These are phyloP conservation scores for Fistularia commersonii DNA, from an alignment of 2,797 vertebrate genomes.

Conservation along the genomic window DNA sequence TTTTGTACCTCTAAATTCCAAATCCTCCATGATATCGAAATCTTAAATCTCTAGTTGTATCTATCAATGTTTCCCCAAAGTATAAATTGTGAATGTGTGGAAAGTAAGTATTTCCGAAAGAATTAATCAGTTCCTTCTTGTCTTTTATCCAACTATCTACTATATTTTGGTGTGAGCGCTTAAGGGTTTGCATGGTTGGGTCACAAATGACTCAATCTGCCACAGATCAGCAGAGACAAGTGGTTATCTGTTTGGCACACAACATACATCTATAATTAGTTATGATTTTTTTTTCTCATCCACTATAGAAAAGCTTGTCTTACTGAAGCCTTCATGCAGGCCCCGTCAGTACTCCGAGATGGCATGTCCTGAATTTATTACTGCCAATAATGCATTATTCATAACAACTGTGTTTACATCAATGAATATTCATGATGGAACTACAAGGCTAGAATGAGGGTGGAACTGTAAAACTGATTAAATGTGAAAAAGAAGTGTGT, in stretches of 20 bases:
- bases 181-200: slow-evolving; percentile 9
- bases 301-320: slow-evolving; percentile 42
- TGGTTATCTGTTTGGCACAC: slow-evolving; percentile 18
- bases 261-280: slow-evolving; percentile 34
- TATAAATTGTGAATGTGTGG: neutral
- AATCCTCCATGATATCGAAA: no score
- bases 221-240: slow-evolving; percentile 30
- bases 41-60: no score
- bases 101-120: neutral
- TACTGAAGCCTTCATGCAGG: slow-evolving; percentile 60
- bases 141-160: slow-evolving; percentile 3
- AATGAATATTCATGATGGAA: slow-evolving; percentile 69
- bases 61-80: neutral
- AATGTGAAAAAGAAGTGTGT: slow-evolving; percentile 61
- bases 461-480: slow-evolving; percentile 72
- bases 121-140: neutral
- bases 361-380: slow-evolving; percentile 75
- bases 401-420: slow-evolving; percentile 63
- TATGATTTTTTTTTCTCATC: slow-evolving; percentile 35
- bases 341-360: slow-evolving; percentile 61
- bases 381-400: slow-evolving; percentile 71
- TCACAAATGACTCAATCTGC: slow-evolving; percentile 15
- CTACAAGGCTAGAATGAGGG: slow-evolving; percentile 68
- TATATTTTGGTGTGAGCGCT: slow-evolving; percentile 1
- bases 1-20: no score